Evolutionary conservation across 2,888 invertebrate species (phyloP), one percentile per base, ranked within the genome.

Genomic region (Dolichopus griseipennis): DNA sequence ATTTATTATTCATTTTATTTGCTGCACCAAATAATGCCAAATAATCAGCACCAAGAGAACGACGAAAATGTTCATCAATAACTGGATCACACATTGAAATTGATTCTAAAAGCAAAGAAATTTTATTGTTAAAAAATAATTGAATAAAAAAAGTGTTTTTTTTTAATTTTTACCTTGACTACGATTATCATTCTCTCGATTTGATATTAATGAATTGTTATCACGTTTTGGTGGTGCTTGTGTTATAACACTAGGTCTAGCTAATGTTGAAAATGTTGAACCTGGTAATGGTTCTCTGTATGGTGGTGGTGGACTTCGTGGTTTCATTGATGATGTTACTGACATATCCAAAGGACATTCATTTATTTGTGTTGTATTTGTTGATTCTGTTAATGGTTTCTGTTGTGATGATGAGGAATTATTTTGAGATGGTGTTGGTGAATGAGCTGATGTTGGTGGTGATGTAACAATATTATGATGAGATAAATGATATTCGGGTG

Each of bases 51-150:
- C 94, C 94, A 71, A 97, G 85, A 1, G 95, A 95, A 71, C 95
- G 88, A 68, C 95, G 86, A 83, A 97, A 97, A 82, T 97, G 96
- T 79, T 97, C 97, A 82, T 97, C 96, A 76, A 96, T 95, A 68
- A 92, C 93, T 64, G 93, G 92, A 81, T 95, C 95, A 81, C 92
- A 91, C 85, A 89, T 88, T 18, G 89, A 88, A 78, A 88, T 86
- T 61, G 87, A 86, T 75, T 89, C 90, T 89, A 81, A 41, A 76
- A 78, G 22, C 64, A 27, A 27, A 27, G 27, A 27, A 27, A n/a
- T n/a, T n/a, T n/a, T n/a, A n/a, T n/a, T n/a, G n/a, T n/a, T 27
- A 27, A 27, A 37, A 64, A 65, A 67, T 18, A 65, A 22, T 52
- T 66, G 34, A 65, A 65, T 33, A 65, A 41, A 67, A 43, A 34